Evolutionary conservation across 2,113 vertebrate species (phyloP).

Genomic region (Neolamprologus longior): DNA sequence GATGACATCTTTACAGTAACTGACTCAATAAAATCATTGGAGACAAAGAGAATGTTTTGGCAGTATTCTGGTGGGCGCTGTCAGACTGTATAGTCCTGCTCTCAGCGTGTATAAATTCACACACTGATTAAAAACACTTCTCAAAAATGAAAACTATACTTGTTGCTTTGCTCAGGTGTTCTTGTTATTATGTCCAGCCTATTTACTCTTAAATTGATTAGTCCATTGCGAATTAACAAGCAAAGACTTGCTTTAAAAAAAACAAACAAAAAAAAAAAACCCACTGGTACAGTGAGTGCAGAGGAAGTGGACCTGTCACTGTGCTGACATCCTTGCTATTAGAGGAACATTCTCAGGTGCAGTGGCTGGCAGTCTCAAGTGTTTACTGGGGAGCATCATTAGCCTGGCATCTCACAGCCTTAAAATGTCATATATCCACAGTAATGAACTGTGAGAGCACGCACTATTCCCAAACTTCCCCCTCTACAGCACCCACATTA

Average conservation of each 20-base stretch:
- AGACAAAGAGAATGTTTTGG: background rate
- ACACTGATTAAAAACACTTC: background rate
- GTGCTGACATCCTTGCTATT: conserved; percentile 42
- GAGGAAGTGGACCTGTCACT: conserved; percentile 45
- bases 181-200: background rate
- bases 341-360: conserved; percentile 54
- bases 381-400: conserved; percentile 69
- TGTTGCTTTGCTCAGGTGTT: background rate
- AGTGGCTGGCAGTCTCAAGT: conserved; percentile 57
- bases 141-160: background rate
- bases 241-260: background rate
- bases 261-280: fast-evolving
- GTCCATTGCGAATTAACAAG: conserved; percentile 7
- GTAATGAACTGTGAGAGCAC: conserved; percentile 69
- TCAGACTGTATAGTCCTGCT: background rate
- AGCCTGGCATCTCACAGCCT: conserved; percentile 57
- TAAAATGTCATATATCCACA: conserved; percentile 72
- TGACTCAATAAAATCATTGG: background rate
- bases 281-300: background rate
- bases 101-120: background rate
- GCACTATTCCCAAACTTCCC: conserved; percentile 67
- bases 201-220: background rate
- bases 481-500: conserved; percentile 60
- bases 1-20: background rate
- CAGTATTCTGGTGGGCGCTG: background rate